A percentile compares a stretch with the other conserved stretches of the same genome.
phyloP scores from a whole-genome alignment of 2,888 invertebrate species.

The Beris chalybata region DNA sequence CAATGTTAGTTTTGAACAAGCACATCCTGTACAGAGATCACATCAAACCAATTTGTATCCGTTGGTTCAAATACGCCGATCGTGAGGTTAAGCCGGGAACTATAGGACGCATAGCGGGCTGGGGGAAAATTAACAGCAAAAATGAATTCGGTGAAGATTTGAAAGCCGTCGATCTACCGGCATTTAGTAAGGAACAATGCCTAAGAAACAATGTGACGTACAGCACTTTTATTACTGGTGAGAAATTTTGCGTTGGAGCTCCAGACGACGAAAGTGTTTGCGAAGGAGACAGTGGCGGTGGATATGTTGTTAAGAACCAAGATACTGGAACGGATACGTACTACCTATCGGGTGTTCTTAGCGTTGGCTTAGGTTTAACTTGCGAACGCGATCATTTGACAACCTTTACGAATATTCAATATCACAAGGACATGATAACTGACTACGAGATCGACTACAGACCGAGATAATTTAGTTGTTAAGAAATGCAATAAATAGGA shows the following conservation, averaged over 20 bases:
- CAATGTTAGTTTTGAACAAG: conserved; percentile 47
- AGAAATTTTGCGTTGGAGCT: conserved; percentile 46
- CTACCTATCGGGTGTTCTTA: conserved; percentile 46
- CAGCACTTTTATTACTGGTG: conserved; percentile 41
- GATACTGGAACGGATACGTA: conserved; percentile 31
- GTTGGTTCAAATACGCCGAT: conserved; percentile 41
- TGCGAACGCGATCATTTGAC: conserved; percentile 34
- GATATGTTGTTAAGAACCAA: conserved; percentile 37
- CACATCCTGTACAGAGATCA: conserved; percentile 45
- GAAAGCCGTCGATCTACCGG: conserved; percentile 38
- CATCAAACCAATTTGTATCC: conserved; percentile 52
- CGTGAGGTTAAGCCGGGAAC: conserved; percentile 22
- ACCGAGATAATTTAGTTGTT: conserved; percentile 12
- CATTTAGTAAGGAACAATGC: conserved; percentile 41
- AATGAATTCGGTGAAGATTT: conserved; percentile 37
- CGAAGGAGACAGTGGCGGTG: conserved; percentile 42
- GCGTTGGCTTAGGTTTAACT: conserved; percentile 37
- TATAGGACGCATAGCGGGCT: conserved; percentile 42
- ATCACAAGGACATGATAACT: conserved; percentile 30
- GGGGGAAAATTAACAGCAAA: conserved; percentile 39
- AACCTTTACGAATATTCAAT: conserved; percentile 41
- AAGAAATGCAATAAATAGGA: background rate
- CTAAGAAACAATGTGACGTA: conserved; percentile 38
- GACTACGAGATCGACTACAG: conserved; percentile 18
- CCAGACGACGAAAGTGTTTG: conserved; percentile 40